Conservation (phyloP, 2,797 vertebrate species). For the Muraenolepis orangiensis region DNA sequence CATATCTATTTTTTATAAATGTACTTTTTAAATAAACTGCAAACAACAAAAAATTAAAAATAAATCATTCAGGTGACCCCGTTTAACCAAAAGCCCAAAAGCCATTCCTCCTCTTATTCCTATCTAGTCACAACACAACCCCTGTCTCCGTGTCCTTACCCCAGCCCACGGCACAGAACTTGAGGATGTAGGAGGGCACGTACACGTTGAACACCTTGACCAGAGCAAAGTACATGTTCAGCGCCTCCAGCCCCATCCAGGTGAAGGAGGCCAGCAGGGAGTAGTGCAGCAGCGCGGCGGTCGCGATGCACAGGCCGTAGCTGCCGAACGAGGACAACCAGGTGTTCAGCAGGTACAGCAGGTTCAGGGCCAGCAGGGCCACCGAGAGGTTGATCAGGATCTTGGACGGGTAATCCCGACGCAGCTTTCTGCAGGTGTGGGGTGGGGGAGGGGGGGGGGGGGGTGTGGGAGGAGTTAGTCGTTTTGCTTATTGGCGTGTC, state of each 20-base stretch:
- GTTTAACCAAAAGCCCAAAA: too few relatives aligned
- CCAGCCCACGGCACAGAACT: conserved; percentile 84
- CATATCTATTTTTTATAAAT: too few relatives aligned
- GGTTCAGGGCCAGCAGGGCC: conserved; percentile 79
- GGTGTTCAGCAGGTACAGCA: conserved; percentile 79
- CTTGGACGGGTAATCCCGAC: conserved; percentile 83
- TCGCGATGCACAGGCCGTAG: conserved; percentile 72
- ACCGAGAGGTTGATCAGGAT: conserved; percentile 85
- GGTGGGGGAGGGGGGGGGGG: neutral
- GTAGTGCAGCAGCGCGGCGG: conserved; percentile 78
- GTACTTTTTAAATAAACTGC: too few relatives aligned
- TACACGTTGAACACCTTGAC: conserved; percentile 91
- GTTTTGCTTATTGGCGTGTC: too few relatives aligned
- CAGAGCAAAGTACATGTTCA: conserved; percentile 87
- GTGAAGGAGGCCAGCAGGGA: conserved; percentile 86
- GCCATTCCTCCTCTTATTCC: too few relatives aligned
- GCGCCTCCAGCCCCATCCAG: conserved; percentile 88
- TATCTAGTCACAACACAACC: too few relatives aligned
- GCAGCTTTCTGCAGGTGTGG: conserved; percentile 69
- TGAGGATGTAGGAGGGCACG: conserved; percentile 81
- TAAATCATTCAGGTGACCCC: too few relatives aligned
- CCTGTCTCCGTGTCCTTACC: conserved; percentile 60
- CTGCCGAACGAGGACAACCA: conserved; percentile 80
- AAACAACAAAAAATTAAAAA: too few relatives aligned
- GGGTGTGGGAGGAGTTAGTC: neutral